Base-by-base conservation (phyloP, 2,888 invertebrate species). In the Lobophora halterata region DNA sequence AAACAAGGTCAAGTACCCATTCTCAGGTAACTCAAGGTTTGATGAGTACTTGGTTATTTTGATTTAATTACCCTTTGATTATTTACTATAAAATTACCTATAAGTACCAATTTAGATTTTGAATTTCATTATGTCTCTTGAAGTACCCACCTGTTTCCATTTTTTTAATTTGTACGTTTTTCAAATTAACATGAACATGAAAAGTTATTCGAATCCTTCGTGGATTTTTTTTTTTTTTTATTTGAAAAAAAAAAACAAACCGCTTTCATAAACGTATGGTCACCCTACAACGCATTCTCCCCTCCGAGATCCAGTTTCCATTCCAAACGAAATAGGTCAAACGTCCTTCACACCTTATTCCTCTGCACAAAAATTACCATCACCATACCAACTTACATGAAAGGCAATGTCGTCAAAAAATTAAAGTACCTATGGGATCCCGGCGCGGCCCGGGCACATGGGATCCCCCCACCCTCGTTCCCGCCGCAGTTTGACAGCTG, bases 401-500 rank as follows among this genome's bases (percentile, higher is more conserved):
- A 70, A 65, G 57, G 54, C 42, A 41, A 30, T 57, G 54, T 52
- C 44, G 45, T 63, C 57, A 56, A 65, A 70, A 70, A 73, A 74
- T 60, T 71, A 62, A 69, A 70, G 62, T 60, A 57, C 37, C 52
- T 17, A 58, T 56, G 53, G 49, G 36, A 43, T 44, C 48, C 52
- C 52, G 52, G 41, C 42, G 47, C 30, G n/a, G 52, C 67, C 67
- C 67, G 69, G 79, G 79, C 78, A 79, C 79, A 78, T 79, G 77
- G 64, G 46, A 30, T 41, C 24, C 56, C 63, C 64, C 62, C 58
- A 52, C 61, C 56, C 57, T 46, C 62, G 27, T 27, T 43, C 65
- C 55, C 69, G 46, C 71, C 46, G 54, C 55, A 60, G 47, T 59
- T 46, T 68, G 73, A 75, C 75, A 74, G 64, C 66, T 68, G 65